Evolutionary conservation across 2,888 invertebrate genomes (phyloP).

Genomic region (Sinotaia quadrata): DNA sequence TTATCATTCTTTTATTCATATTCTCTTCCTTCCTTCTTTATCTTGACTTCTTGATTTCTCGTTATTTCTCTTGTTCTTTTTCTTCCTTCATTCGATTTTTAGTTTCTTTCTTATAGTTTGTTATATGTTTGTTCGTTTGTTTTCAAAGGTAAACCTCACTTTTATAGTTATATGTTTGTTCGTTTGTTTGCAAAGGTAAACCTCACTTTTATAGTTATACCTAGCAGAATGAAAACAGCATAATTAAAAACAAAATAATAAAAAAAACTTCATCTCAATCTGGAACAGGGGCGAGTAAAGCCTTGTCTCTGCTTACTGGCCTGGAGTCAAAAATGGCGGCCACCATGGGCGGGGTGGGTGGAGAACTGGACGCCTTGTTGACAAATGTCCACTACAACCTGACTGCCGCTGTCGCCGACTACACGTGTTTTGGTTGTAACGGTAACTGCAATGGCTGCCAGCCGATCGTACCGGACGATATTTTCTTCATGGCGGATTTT

Average conservation of each 20-base stretch:
- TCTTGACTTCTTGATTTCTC: neutral
- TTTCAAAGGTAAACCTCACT: neutral
- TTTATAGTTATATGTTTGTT: neutral
- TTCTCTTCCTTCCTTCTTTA: neutral
- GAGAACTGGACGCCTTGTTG: slow-evolving; percentile 16
- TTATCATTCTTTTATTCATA: neutral
- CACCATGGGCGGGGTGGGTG: slow-evolving; percentile 1
- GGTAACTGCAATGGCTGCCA: slow-evolving; percentile 33
- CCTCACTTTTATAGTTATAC: neutral
- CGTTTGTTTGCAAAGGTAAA: neutral
- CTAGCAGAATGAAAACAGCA: no score
- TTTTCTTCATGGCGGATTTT: slow-evolving; percentile 33
- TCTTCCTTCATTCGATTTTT: neutral
- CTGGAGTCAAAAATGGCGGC: slow-evolving; percentile 20
- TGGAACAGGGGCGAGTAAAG: slow-evolving; percentile 17
- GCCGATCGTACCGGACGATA: slow-evolving; percentile 31
- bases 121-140: neutral
- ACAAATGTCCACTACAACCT: slow-evolving; percentile 29
- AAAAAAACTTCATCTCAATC: no score
- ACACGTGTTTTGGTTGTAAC: slow-evolving; percentile 34
- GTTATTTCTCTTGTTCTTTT: neutral
- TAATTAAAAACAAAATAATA: no score
- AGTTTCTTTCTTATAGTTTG: neutral
- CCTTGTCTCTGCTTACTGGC: slow-evolving; percentile 9
- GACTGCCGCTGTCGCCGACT: slow-evolving; percentile 24